Conservation (phyloP, 1,140 invertebrate species). For the Bilobella aurantiaca region DNA sequence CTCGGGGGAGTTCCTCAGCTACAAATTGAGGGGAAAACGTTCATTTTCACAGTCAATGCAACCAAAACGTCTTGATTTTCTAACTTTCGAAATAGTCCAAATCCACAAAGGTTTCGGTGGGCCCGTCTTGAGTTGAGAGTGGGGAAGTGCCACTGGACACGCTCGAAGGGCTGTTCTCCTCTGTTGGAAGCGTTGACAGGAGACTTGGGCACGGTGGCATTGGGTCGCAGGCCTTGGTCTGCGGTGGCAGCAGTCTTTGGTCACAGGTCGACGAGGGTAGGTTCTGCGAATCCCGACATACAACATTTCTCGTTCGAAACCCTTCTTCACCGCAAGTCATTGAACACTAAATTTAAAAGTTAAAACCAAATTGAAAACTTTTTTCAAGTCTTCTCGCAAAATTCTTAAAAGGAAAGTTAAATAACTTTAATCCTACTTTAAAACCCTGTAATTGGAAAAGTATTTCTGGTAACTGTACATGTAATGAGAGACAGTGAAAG, state of each 20-base stretch:
- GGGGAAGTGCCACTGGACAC: background rate
- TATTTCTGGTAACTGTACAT: too few relatives aligned
- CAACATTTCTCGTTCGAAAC: constrained; percentile 66
- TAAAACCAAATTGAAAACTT: too few relatives aligned
- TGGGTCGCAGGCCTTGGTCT: constrained; percentile 39
- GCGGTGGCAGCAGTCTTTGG: constrained; percentile 45
- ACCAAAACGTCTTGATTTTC: background rate
- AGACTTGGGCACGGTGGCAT: constrained; percentile 46
- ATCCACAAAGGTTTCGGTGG: background rate
- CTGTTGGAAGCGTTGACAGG: constrained; percentile 29
- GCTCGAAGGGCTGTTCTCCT: background rate
- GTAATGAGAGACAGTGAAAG: too few relatives aligned
- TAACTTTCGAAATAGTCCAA: background rate
- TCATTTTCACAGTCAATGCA: background rate
- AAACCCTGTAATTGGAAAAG: too few relatives aligned
- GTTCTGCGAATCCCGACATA: constrained; percentile 53
- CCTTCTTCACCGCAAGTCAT: constrained; percentile 68
- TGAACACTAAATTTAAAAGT: constrained; percentile 58
- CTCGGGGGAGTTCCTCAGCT: constrained; percentile 34
- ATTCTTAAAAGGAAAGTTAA: constrained; percentile 5
- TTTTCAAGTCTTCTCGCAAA: background rate
- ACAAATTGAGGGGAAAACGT: constrained; percentile 8
- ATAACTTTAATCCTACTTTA: too few relatives aligned
- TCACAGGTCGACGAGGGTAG: constrained; percentile 47
- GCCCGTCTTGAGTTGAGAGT: background rate